These are phyloP conservation scores for Drosophila aff. DNA, from an alignment of 1,140 invertebrate species.

Conservation along the genomic window DNA sequence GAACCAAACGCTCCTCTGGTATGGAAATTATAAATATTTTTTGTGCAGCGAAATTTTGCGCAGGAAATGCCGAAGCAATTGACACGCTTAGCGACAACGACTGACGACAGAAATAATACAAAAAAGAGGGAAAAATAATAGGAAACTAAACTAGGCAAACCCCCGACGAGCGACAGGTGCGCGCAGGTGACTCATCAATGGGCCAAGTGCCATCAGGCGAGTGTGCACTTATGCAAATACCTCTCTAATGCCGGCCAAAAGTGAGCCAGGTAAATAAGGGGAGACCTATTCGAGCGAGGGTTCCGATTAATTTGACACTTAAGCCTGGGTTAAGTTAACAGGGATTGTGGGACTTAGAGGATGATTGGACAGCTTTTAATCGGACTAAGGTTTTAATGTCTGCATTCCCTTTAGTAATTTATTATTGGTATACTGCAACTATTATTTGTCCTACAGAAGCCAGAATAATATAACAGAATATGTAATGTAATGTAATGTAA, in stretches of 20 bases:
- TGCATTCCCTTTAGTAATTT: too few relatives aligned
- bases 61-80: slow-evolving; percentile 73
- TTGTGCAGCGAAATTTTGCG: slow-evolving; percentile 68
- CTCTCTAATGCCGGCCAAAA: slow-evolving; percentile 38
- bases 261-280: slow-evolving; percentile 29
- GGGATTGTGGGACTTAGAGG: not conserved
- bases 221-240: slow-evolving; percentile 50
- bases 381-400: not conserved
- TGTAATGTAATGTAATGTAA: too few relatives aligned
- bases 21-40: slow-evolving; percentile 71
- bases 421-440: too few relatives aligned
- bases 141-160: slow-evolving; percentile 20
- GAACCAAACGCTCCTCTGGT: slow-evolving; percentile 33
- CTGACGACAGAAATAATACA: not conserved
- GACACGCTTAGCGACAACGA: slow-evolving; percentile 49
- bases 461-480: too few relatives aligned
- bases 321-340: slow-evolving; percentile 5
- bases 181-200: slow-evolving; percentile 51
- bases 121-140: not conserved
- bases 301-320: slow-evolving; percentile 20
- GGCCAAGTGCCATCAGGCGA: slow-evolving; percentile 21
- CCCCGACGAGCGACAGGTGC: slow-evolving; percentile 28
- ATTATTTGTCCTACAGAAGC: not conserved
- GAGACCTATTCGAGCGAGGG: slow-evolving; percentile 4
- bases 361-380: slow-evolving; percentile 4